phyloP scores from a whole-genome alignment of 2,888 invertebrate species.

The Melangyna quadrimaculata region DNA sequence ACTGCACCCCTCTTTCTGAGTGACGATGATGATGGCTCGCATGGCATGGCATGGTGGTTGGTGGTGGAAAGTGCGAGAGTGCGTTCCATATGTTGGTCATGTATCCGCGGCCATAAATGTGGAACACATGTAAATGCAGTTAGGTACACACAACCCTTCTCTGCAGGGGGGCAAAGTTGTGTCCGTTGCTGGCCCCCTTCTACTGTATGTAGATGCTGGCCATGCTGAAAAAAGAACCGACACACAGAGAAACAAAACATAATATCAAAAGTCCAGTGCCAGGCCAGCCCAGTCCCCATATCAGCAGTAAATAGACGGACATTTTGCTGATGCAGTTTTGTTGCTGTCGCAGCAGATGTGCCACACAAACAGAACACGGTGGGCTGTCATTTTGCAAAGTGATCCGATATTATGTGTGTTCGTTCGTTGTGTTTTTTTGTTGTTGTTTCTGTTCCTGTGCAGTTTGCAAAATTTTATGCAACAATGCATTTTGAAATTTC shows the following conservation, averaged over 20 bases:
- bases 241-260: conserved; percentile 18
- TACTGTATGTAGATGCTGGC: background rate
- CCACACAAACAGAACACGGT: conserved; percentile 30
- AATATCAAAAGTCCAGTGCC: conserved; percentile 16
- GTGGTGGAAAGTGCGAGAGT: conserved; percentile 46
- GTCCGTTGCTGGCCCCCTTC: background rate
- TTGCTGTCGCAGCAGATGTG: conserved; percentile 69
- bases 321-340: conserved; percentile 58
- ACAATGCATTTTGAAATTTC: conserved; percentile 62
- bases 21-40: background rate
- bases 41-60: background rate
- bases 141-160: conserved; percentile 49
- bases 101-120: conserved; percentile 69
- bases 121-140: conserved; percentile 66
- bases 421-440: background rate
- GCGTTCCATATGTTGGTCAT: conserved; percentile 69
- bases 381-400: conserved; percentile 69
- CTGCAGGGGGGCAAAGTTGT: conserved; percentile 53
- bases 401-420: conserved; percentile 41
- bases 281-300: background rate
- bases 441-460: conserved; percentile 4
- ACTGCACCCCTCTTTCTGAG: conserved; percentile 36
- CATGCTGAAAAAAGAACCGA: background rate
- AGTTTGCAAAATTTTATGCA: conserved; percentile 66
- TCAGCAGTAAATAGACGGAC: conserved; percentile 33